phyloP scores from a whole-genome alignment of 2,113 vertebrate species.

The Microcebus ravelobensis region DNA sequence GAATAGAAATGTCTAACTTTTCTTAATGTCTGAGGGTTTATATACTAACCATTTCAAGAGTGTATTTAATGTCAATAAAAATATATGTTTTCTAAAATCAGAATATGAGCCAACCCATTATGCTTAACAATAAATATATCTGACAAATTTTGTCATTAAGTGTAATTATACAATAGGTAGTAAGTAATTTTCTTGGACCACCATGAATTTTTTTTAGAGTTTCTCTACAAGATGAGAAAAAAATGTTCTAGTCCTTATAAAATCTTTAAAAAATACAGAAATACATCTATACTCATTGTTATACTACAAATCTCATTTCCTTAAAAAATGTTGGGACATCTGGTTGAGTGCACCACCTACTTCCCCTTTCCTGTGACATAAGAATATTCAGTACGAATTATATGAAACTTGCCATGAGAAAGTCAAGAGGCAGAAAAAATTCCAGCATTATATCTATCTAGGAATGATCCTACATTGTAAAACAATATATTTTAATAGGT shows the following conservation, averaged over 20 bases:
- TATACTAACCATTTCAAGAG: neutral
- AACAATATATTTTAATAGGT: too few relatives aligned
- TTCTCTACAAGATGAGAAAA: neutral
- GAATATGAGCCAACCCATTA: constrained; percentile 17
- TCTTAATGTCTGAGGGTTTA: constrained; percentile 8
- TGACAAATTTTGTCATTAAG: constrained; percentile 47
- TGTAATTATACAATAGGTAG: constrained; percentile 48
- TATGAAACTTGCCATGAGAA: neutral
- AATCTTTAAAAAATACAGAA: neutral
- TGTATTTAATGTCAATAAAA: constrained; percentile 62
- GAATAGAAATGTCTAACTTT: constrained; percentile 24
- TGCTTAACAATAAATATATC: constrained; percentile 52
- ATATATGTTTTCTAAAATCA: neutral
- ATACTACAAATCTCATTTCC: neutral
- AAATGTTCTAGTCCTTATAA: neutral
- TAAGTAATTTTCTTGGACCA: constrained; percentile 13
- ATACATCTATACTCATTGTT: neutral
- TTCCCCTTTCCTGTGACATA: neutral
- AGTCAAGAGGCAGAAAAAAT: neutral
- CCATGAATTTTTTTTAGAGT: neutral
- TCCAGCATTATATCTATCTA: neutral
- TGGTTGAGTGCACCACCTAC: neutral
- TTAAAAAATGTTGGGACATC: neutral
- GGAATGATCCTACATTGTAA: neutral
- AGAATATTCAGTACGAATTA: neutral